Base-by-base conservation (phyloP, 2,888 invertebrate species). In the Patella pellucida region DNA sequence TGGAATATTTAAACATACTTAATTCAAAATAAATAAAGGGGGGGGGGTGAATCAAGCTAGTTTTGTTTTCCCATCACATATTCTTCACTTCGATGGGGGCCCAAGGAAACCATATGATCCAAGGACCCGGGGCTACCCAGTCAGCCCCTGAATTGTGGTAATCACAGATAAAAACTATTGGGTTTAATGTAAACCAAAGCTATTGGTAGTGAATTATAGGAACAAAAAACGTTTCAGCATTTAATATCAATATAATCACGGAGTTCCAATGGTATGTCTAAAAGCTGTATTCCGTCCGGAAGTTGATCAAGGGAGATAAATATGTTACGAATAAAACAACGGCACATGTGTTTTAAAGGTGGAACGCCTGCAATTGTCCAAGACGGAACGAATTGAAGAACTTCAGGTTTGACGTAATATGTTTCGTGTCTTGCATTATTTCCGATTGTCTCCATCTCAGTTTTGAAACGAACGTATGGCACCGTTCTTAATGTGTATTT, bases 331-430 rank as follows among this genome's bases (percentile, higher is more conserved):
- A 74, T 62, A 7, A 15, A 51, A 19, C 74, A 74, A 15, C 71
- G 52, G 3, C 15, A 7, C 15, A 70, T 62, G 51, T 74, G 74
- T 27, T 74, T 70, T 62, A 74, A 67, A 15, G 74, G 71, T 1
- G 62, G 12, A 3, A 62, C 62, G 14, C 62, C 62, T 23, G 19
- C n/a, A 19, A 23, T 9, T 23, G 62, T 62, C 62, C 62, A 62
- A 12, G 19, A 23, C 16, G 74, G 74, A 1, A 74, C 31, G 15
- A 62, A 74, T 14, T 71, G 19, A 15, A 23, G 27, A 51, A 70
- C 71, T n/a, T 71, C 50, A 3, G n/a, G 41, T 11, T 51, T 74
- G 19, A 74, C 71, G 52, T 70, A 71, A 67, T 74, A 74, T 23
- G 71, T 51, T 62, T 74, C 27, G 14, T 19, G 27, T 19, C 11